Conservation (phyloP, 2,888 invertebrate species). For the Andrena minutula region DNA sequence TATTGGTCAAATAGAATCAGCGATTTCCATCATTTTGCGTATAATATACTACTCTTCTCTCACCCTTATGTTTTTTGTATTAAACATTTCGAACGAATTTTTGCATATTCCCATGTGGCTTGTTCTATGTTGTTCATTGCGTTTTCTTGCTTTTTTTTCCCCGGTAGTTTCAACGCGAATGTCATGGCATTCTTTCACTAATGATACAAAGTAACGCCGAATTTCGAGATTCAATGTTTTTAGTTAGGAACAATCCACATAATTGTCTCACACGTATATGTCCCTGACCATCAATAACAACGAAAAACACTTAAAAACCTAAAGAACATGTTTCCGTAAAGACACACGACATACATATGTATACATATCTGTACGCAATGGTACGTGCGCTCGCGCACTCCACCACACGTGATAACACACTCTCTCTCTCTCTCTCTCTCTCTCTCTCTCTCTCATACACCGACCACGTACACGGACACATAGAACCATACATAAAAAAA, state of each 20-base stretch:
- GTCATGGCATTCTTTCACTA: constrained; percentile 55
- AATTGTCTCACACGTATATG: constrained; percentile 69
- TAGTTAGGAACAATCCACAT: constrained; percentile 81
- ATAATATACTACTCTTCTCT: constrained; percentile 26
- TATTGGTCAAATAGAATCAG: neutral
- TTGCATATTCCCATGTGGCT: constrained; percentile 80
- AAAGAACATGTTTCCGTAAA: constrained; percentile 20
- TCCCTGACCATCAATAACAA: constrained; percentile 81
- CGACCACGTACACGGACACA: neutral
- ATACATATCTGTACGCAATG: constrained; percentile 7
- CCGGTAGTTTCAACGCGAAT: constrained; percentile 56
- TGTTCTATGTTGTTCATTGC: constrained; percentile 80
- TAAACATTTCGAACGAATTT: constrained; percentile 80
- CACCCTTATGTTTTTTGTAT: constrained; percentile 50
- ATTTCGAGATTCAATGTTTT: constrained; percentile 33
- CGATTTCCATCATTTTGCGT: constrained; percentile 43
- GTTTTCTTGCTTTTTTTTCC: constrained; percentile 79
- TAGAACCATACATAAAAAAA: neutral
- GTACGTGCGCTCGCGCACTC: neutral
- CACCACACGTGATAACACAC: neutral
- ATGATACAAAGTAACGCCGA: constrained; percentile 32
- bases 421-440: no score
- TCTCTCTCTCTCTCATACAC: neutral
- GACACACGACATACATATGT: constrained; percentile 3
- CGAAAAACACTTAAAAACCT: constrained; percentile 32